Conservation (phyloP, 2,113 vertebrate species). For the Etheostoma cragini region DNA sequence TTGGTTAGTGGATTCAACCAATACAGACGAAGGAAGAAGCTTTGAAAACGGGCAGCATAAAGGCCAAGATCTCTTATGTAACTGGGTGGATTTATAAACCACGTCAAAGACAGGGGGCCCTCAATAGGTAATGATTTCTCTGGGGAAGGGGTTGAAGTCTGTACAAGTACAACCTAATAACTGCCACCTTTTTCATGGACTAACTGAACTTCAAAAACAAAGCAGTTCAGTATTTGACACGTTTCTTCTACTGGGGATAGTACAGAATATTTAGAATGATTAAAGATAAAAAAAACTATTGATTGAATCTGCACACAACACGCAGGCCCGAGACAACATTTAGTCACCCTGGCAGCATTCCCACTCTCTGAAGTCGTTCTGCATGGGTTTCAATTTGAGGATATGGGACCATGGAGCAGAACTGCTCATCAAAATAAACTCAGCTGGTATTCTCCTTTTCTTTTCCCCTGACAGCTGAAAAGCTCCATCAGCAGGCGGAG, state of each 20-base stretch:
- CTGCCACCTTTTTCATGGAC: constrained; percentile 27
- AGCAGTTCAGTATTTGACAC: constrained; percentile 1
- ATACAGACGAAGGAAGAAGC: constrained; percentile 16
- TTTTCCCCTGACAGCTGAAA: constrained; percentile 25
- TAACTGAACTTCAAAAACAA: constrained; percentile 18
- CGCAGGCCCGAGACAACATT: background rate
- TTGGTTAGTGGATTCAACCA: constrained; percentile 28
- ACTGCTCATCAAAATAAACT: constrained; percentile 68
- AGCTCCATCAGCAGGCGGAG: constrained; percentile 6
- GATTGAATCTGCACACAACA: background rate
- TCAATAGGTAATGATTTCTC: constrained; percentile 30
- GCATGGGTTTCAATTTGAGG: constrained; percentile 64
- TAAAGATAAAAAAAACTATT: background rate
- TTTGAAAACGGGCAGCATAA: constrained; percentile 25
- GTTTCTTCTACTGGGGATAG: background rate
- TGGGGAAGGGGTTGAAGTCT: constrained; percentile 7
- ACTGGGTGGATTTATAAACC: constrained; percentile 48
- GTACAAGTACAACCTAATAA: constrained; percentile 48
- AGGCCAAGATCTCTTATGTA: constrained; percentile 51
- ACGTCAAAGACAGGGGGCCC: constrained; percentile 49
- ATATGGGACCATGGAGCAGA: constrained; percentile 28
- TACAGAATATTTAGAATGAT: background rate
- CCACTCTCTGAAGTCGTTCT: constrained; percentile 35
- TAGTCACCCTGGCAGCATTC: background rate
- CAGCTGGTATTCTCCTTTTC: constrained; percentile 20